Evolutionary conservation across 2,888 invertebrate genomes (phyloP).

Genomic region (Trissoscelio sp.): DNA sequence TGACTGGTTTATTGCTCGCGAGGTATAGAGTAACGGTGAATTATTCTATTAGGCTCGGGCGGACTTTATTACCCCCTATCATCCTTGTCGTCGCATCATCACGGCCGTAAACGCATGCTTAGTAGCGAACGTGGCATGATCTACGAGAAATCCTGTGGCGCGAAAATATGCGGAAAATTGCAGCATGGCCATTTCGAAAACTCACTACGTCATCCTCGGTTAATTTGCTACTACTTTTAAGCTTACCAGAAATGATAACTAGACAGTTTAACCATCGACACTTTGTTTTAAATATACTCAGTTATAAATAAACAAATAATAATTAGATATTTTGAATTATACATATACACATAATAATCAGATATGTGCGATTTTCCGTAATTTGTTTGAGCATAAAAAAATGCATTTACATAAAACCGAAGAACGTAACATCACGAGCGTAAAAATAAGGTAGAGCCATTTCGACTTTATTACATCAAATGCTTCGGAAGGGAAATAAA

Average conservation of each 20-base stretch:
- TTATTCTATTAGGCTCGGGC: slow-evolving; percentile 72
- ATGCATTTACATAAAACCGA: neutral
- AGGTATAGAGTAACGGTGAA: slow-evolving; percentile 70
- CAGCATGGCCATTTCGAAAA: slow-evolving; percentile 20
- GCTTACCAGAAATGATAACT: neutral
- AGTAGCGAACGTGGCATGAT: slow-evolving; percentile 52
- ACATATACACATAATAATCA: too few relatives aligned
- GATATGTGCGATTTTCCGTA: too few relatives aligned
- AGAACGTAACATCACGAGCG: slow-evolving; percentile 1
- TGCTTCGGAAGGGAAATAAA: slow-evolving; percentile 35
- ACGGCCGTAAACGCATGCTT: slow-evolving; percentile 68
- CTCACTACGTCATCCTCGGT: slow-evolving; percentile 6
- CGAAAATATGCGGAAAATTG: slow-evolving; percentile 53
- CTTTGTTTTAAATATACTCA: too few relatives aligned
- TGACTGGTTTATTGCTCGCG: slow-evolving; percentile 59
- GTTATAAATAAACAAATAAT: too few relatives aligned
- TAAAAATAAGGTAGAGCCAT: slow-evolving; percentile 17
- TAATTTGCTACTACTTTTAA: slow-evolving; percentile 7
- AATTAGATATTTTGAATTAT: too few relatives aligned
- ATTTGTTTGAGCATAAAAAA: neutral
- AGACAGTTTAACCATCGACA: too few relatives aligned
- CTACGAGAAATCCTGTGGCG: slow-evolving; percentile 56
- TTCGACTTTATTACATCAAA: slow-evolving; percentile 45
- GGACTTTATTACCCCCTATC: slow-evolving; percentile 72
- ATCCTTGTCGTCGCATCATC: slow-evolving; percentile 71